Conservation (phyloP, 2,797 vertebrate species). For the Netta rufina region DNA sequence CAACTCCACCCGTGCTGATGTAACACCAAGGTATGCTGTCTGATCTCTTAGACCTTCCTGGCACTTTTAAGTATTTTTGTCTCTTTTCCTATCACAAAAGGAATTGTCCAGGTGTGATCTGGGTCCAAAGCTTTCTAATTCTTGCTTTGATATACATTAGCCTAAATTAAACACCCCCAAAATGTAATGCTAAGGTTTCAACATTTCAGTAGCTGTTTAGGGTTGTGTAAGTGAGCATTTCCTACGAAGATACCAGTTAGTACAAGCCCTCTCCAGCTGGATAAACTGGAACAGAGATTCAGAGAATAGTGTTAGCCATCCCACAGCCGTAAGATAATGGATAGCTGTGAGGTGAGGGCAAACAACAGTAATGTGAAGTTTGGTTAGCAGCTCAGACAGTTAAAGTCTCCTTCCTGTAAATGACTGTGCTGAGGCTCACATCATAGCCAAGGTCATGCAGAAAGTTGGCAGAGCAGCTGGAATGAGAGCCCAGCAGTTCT, state of each 20-base stretch:
- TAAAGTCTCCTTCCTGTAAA: background rate
- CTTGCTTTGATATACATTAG: background rate
- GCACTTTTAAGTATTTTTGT: background rate
- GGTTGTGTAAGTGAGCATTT: background rate
- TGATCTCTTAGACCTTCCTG: background rate
- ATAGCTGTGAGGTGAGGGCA: background rate
- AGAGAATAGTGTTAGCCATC: background rate
- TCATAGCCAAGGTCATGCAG: background rate
- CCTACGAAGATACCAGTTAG: background rate
- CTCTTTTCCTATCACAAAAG: background rate
- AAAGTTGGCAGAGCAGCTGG: background rate
- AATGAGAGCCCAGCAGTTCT: background rate
- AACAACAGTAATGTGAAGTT: background rate
- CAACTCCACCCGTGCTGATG: background rate
- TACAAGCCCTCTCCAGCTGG: background rate
- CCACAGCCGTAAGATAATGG: background rate
- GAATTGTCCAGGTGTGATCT: background rate
- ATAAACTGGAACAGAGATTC: background rate
- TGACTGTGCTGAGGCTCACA: background rate
- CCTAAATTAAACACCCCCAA: background rate
- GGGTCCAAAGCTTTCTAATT: background rate
- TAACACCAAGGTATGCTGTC: background rate
- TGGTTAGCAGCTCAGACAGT: background rate
- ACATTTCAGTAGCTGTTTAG: background rate
- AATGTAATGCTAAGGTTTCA: background rate